Evolutionary conservation across 2,888 invertebrate genomes (phyloP), one percentile per base, ranked within the genome.

Genomic region (Mylabris sibirica): DNA sequence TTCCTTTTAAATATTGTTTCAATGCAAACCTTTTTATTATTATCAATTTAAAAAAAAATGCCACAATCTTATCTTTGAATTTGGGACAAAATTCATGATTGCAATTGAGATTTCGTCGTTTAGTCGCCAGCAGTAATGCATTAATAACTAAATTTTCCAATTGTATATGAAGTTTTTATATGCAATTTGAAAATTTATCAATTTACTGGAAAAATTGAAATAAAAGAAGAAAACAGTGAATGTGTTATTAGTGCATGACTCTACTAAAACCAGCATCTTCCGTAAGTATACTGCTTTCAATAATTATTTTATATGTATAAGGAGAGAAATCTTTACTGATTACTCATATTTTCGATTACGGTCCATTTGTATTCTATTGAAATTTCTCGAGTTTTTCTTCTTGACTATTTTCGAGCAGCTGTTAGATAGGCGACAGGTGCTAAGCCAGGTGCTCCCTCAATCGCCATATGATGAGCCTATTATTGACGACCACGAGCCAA

Each of bases 371-470:
- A 20, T 49, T 20, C 49, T 49, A 11, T 20, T 49, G 49, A 49
- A 49, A 49, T 22, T 20, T 22, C 49, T 49, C 20, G 11, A 60
- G 38, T 30, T 60, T 26, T 60, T 60, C 24, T 60, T 2, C 38
- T 34, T 9, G 30, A 12, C 12, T 38, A 12, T 60, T 5, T 17
- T 9, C 35, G 38, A 22, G 17, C 60, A 60, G 60, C 34, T 60
- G 60, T 12, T 34, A 12, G 34, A 34, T 6, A n/a, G n/a, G 53
- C 17, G 63, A 66, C 69, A 69, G 69, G 69, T 69, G 69, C 66
- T 24, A 38, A 24, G 59, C 66, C 69, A 69, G 69, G 61, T 69
- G 69, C 49, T 34, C 17, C 24, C 49, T 34, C 44, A n/a, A 59
- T 35, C 6, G 60, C 60, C 60, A 60, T 60, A 11, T 60, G 60